phyloP scores from a whole-genome alignment of 2,888 invertebrate species.

The Unio delphinus region DNA sequence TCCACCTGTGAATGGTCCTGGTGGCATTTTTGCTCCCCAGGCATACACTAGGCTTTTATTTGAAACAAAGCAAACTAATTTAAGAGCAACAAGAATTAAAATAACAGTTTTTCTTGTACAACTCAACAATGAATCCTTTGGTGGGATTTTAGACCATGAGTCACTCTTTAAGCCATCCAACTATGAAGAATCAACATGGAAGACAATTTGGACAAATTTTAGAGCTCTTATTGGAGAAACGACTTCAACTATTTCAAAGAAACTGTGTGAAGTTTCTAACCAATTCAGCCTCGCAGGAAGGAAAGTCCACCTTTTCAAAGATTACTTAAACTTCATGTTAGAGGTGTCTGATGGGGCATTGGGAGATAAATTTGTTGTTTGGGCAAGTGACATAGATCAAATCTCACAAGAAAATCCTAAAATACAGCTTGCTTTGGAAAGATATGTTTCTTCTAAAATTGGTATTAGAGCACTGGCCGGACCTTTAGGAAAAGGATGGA shows the following conservation, averaged over 20 bases:
- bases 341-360: conserved; percentile 16
- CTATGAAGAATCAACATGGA: conserved; percentile 9
- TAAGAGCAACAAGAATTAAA: neutral
- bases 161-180: conserved; percentile 7
- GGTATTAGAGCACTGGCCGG: conserved; percentile 12
- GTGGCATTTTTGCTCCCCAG: conserved; percentile 15
- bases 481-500: conserved; percentile 24
- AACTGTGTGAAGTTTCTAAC: conserved; percentile 13
- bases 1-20: conserved; percentile 8
- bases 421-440: conserved; percentile 3
- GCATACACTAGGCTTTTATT: conserved; percentile 6
- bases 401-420: neutral
- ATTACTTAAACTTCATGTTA: conserved; percentile 10
- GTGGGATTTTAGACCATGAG: conserved; percentile 10
- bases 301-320: conserved; percentile 6
- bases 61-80: conserved; percentile 11
- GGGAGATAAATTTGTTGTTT: conserved; percentile 5
- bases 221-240: conserved; percentile 9
- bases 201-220: conserved; percentile 21
- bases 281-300: conserved; percentile 21
- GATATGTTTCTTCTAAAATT: conserved; percentile 13
- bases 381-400: conserved; percentile 1
- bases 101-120: conserved; percentile 3
- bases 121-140: conserved; percentile 2
- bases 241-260: conserved; percentile 12